Conservation (phyloP, 2,797 vertebrate species). For the Botia almorhae region DNA sequence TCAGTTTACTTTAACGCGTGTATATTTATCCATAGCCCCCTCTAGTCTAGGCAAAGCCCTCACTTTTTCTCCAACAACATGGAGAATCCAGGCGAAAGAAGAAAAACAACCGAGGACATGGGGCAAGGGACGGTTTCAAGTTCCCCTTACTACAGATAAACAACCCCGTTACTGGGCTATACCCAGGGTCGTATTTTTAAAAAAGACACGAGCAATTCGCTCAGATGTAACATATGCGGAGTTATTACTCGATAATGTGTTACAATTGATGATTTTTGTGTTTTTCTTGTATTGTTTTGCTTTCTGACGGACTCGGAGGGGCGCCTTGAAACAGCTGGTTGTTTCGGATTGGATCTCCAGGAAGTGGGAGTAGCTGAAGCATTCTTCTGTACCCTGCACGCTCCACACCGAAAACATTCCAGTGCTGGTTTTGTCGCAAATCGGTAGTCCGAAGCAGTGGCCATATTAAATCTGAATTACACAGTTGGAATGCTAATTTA, state of each 20-base stretch:
- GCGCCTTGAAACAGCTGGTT: conserved; percentile 78
- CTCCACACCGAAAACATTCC: conserved; percentile 77
- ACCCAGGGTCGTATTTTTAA: background rate
- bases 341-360: conserved; percentile 70
- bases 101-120: conserved; percentile 87
- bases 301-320: conserved; percentile 70
- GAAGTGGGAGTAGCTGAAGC: conserved; percentile 75
- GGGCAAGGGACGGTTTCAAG: conserved; percentile 84
- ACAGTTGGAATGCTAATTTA: conserved; percentile 23
- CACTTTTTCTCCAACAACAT: conserved; percentile 83
- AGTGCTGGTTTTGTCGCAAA: conserved; percentile 64
- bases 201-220: background rate
- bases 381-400: conserved; percentile 78
- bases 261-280: conserved; percentile 60
- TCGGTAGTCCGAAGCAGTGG: conserved; percentile 20
- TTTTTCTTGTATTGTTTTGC: conserved; percentile 79
- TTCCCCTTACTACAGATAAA: conserved; percentile 86
- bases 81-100: conserved; percentile 84
- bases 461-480: conserved; percentile 25
- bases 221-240: background rate
- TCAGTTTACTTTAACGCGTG: conserved; percentile 56
- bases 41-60: conserved; percentile 68
- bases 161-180: conserved; percentile 69
- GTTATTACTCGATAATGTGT: conserved; percentile 1
- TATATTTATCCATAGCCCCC: conserved; percentile 63